These are phyloP conservation scores for Drosophila cardini DNA, from an alignment of 1,140 invertebrate genomes.

Conservation along the genomic window DNA sequence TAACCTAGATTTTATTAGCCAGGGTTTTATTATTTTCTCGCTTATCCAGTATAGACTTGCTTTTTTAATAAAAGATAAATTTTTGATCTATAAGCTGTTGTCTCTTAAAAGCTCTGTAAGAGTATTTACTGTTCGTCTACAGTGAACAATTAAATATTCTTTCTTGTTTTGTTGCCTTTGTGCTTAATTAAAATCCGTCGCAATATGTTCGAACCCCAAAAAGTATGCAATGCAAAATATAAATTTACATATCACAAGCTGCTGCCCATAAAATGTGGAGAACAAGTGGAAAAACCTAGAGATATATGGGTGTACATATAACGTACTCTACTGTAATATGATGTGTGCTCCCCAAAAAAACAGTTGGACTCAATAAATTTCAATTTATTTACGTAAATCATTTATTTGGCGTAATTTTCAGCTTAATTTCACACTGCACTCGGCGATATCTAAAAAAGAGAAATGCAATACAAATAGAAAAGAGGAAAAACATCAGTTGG, in stretches of 20 bases:
- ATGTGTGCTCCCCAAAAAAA: neutral
- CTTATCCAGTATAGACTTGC: too few relatives aligned
- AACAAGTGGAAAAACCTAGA: slow-evolving; percentile 19
- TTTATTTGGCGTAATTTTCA: slow-evolving; percentile 82
- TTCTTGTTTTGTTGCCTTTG: slow-evolving; percentile 56
- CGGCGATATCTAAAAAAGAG: slow-evolving; percentile 44
- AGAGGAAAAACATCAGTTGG: slow-evolving; percentile 15
- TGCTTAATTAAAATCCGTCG: slow-evolving; percentile 81
- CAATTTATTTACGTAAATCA: slow-evolving; percentile 82
- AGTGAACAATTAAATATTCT: neutral
- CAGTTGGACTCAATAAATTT: slow-evolving; percentile 79
- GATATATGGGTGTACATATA: neutral
- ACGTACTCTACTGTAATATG: neutral
- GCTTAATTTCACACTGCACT: slow-evolving; percentile 72
- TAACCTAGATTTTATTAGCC: too few relatives aligned
- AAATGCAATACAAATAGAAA: slow-evolving; percentile 25
- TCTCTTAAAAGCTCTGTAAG: neutral
- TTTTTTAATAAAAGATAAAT: neutral
- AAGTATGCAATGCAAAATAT: slow-evolving; percentile 68
- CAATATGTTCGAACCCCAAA: slow-evolving; percentile 72
- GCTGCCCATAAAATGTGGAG: slow-evolving; percentile 32
- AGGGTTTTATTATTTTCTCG: too few relatives aligned
- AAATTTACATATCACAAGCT: slow-evolving; percentile 78
- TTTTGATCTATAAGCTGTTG: neutral
- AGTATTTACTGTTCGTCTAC: slow-evolving; percentile 21